Evolutionary conservation across 1,140 invertebrate genomes (phyloP), one percentile per base, ranked within the genome.

Genomic region (Drosophila pachea): DNA sequence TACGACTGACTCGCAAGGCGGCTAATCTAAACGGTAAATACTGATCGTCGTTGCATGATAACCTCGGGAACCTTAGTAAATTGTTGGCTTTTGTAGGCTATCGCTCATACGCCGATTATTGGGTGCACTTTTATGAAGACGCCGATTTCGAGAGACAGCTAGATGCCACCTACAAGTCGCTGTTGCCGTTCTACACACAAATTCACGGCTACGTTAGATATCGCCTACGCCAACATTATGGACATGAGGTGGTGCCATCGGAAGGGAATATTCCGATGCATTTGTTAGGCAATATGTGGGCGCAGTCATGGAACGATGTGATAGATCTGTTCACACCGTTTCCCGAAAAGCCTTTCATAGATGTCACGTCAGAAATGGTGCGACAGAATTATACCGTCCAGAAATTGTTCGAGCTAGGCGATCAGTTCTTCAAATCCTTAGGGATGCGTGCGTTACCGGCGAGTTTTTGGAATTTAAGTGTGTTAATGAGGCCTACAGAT

Each of bases 361-460:
- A 95, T 76, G 91, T 94, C 3, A 93, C 92, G 1, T 78, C 89
- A 5, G 90, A 91, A 49, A 79, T 89, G 76, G 49, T 74, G n/a
- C 73, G 70, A 0, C 84, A 90, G 36, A 55, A 77, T 22, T 91
- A 90, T 55, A 90, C 87, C 0, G 79, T 89, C 2, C 38, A 59
- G 1, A 89, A 89, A 62, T 89, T 91, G 60, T 91, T 91, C 48
- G 75, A 91, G 59, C 83, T 94, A 61, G 93, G 96, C 0, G 96
- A 98, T 84, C 92, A 95, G 56, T 98, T 98, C 88, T 98, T 97
- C 89, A 92, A 91, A 22, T 97, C 95, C 0, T 89, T 98, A 4
- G 96, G 97, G 45, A 89, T 98, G 63, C 92, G 92, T 1, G 92
- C 93, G 0, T 95, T 98, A 94, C 94, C 96, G 0, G 87, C 92